phyloP scores from a whole-genome alignment of 2,797 vertebrate genomes.

The Rachycentron canadum region DNA sequence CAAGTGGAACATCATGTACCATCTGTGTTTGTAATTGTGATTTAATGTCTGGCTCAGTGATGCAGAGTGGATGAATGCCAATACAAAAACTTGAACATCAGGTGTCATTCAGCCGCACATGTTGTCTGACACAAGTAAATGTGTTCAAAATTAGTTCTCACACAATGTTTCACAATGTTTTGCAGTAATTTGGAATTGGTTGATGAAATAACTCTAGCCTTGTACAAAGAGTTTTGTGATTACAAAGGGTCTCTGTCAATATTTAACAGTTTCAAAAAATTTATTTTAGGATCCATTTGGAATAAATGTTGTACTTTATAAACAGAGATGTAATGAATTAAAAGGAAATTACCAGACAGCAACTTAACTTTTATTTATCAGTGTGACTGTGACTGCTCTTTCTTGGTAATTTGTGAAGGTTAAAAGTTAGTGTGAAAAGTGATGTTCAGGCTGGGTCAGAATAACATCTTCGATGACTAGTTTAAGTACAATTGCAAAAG shows the following conservation, averaged over 20 bases:
- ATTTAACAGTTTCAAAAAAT: neutral
- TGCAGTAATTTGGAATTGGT: neutral
- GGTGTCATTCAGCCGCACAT: neutral
- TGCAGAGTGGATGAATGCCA: neutral
- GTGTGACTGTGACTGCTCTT: neutral
- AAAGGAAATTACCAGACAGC: neutral
- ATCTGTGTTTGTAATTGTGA: constrained; percentile 8
- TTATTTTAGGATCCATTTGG: neutral
- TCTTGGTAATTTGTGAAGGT: neutral
- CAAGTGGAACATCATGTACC: neutral
- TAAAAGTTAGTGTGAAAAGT: constrained; percentile 3
- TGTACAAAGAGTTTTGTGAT: neutral
- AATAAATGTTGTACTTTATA: neutral
- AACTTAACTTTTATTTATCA: neutral
- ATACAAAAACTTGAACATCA: neutral
- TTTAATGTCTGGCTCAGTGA: constrained; percentile 1
- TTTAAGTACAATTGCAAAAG: constrained; percentile 8
- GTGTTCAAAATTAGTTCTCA: neutral
- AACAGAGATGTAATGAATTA: neutral
- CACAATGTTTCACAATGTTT: neutral
- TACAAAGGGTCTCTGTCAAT: neutral
- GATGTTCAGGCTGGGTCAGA: constrained; percentile 15
- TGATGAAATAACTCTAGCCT: constrained; percentile 1
- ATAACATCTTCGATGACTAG: constrained; percentile 4
- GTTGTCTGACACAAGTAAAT: neutral